A percentile compares a stretch with the other conserved stretches of the same genome.
Conservation (phyloP, 2,113 vertebrate species). For the Actenoides hombroni region DNA sequence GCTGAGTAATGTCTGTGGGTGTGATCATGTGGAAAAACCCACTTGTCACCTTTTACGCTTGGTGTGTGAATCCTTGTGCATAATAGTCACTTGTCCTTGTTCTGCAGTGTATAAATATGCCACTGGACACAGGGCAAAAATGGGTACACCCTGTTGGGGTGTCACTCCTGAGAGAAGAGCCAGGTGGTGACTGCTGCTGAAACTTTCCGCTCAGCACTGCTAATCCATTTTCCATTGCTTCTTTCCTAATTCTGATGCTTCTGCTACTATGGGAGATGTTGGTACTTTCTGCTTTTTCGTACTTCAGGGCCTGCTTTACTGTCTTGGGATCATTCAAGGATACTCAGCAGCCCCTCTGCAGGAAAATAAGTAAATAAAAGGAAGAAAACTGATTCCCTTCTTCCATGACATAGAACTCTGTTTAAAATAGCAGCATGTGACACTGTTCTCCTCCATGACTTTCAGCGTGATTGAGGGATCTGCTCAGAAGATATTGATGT, state of each 20-base stretch:
- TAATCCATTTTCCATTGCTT: not conserved
- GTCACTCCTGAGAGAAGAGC: not conserved
- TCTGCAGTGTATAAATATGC: not conserved
- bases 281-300: not conserved
- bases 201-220: not conserved
- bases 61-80: not conserved
- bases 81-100: not conserved
- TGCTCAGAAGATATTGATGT: not conserved
- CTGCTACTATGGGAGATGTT: not conserved
- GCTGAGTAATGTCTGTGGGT: not conserved
- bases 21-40: slow-evolving; percentile 29
- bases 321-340: not conserved
- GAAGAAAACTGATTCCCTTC: not conserved
- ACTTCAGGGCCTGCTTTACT: not conserved
- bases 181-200: not conserved
- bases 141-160: not conserved
- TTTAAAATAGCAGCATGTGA: not conserved
- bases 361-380: not conserved
- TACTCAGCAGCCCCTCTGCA: not conserved
- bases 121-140: not conserved
- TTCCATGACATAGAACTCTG: not conserved
- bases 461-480: not conserved
- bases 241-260: not conserved
- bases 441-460: not conserved
- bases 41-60: not conserved